Evolutionary conservation across 1,140 invertebrate genomes (phyloP).

Genomic region (Hypothenemus hampei): DNA sequence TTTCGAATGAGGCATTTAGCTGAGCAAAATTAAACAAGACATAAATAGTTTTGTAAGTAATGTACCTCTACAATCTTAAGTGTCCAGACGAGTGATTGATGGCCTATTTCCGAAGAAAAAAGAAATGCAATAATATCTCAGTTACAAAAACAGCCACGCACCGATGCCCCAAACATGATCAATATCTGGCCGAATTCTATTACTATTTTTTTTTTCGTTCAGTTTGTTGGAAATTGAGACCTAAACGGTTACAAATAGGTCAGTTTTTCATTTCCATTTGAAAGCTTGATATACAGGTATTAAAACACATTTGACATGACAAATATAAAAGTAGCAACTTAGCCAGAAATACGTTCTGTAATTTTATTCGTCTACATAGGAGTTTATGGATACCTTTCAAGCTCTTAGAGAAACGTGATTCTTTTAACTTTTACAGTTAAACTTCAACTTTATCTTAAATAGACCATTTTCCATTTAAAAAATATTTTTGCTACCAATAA

Average conservation of each 20-base stretch:
- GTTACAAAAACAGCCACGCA: slow-evolving; percentile 17
- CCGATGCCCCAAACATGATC: slow-evolving; percentile 12
- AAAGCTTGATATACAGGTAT: neutral
- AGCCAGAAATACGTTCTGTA: neutral
- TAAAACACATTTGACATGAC: neutral
- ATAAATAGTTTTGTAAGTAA: slow-evolving; percentile 18
- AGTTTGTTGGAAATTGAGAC: slow-evolving; percentile 11
- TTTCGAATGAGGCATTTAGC: slow-evolving; percentile 11
- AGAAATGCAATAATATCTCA: slow-evolving; percentile 17
- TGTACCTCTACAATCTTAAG: slow-evolving; percentile 16
- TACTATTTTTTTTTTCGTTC: slow-evolving; percentile 11
- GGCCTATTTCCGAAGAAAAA: slow-evolving; percentile 15
- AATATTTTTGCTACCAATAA: too few relatives aligned
- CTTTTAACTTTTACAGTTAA: slow-evolving; percentile 7
- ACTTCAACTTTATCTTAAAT: neutral
- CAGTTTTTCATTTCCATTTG: slow-evolving; percentile 4
- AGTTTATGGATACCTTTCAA: neutral
- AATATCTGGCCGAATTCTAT: slow-evolving; percentile 7
- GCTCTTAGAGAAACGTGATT: slow-evolving; percentile 12
- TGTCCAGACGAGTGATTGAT: slow-evolving; percentile 16
- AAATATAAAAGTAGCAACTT: neutral
- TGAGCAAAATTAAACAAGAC: slow-evolving; percentile 16
- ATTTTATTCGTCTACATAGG: neutral
- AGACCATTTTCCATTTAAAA: too few relatives aligned
- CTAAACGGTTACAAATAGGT: slow-evolving; percentile 2